Conservation (phyloP, 1,140 invertebrate genomes). For the Drosophila nebulosa region DNA sequence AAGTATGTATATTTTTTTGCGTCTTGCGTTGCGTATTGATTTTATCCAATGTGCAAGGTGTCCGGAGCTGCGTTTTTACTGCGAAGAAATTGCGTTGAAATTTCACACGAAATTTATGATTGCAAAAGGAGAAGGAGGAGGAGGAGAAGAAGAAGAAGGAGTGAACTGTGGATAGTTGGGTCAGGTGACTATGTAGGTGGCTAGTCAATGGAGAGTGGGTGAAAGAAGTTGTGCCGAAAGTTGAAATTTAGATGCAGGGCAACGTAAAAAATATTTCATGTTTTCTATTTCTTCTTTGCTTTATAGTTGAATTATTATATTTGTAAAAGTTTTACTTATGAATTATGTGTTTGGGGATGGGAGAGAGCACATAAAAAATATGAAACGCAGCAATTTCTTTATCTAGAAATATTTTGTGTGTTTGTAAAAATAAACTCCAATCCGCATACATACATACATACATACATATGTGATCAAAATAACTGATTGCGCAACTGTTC, state of each 20-base stretch:
- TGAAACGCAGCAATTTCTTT: neutral
- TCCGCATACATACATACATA: no score
- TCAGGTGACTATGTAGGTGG: no score
- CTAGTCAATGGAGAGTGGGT: constrained; percentile 13
- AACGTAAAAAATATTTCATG: constrained; percentile 26
- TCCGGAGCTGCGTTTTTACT: neutral
- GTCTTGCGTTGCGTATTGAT: constrained; percentile 49
- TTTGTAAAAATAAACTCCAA: neutral
- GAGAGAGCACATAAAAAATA: constrained; percentile 4
- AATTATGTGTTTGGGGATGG: constrained; percentile 40
- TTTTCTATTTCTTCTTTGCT: constrained; percentile 3
- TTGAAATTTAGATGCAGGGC: constrained; percentile 39
- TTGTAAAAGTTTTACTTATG: constrained; percentile 71
- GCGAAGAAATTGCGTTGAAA: constrained; percentile 13
- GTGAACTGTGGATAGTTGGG: no score
- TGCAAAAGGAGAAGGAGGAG: no score
- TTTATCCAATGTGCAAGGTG: constrained; percentile 51
- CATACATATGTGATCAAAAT: constrained; percentile 25
- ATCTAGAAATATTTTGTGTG: neutral
- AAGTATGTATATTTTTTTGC: neutral
- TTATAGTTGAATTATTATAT: constrained; percentile 69
- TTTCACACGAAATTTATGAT: constrained; percentile 49
- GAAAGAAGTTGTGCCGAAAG: constrained; percentile 34
- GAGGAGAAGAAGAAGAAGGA: no score
- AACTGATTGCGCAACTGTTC: constrained; percentile 24